Evolutionary conservation across 1,140 invertebrate genomes (phyloP).

Genomic region (Zaprionus nigranus): DNA sequence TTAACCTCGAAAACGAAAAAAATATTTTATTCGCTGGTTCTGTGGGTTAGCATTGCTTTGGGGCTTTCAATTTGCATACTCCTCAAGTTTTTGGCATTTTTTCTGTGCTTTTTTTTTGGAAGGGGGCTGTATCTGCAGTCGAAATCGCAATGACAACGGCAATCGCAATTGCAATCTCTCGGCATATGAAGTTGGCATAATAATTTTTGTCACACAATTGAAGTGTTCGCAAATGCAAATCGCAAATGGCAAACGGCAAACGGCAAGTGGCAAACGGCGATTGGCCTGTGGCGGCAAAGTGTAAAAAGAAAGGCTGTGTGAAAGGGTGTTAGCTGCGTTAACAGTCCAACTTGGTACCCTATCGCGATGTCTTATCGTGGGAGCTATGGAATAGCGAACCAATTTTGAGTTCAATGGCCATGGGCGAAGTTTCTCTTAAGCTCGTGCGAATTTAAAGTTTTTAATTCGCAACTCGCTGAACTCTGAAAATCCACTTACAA

Average conservation of each 20-base stretch:
- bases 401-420: constrained; percentile 69
- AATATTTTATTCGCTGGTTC: constrained; percentile 22
- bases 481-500: constrained; percentile 72
- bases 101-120: not conserved
- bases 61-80: constrained; percentile 41
- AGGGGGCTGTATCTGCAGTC: constrained; percentile 51
- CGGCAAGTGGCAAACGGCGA: not conserved
- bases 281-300: constrained; percentile 23
- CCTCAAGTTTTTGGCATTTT: constrained; percentile 24
- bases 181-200: constrained; percentile 57
- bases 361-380: constrained; percentile 26
- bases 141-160: constrained; percentile 46
- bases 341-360: constrained; percentile 32
- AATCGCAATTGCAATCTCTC: constrained; percentile 47
- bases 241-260: not conserved
- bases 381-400: constrained; percentile 24
- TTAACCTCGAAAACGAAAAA: constrained; percentile 58
- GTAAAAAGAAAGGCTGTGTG: constrained; percentile 60
- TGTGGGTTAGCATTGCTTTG: constrained; percentile 54
- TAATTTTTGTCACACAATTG: constrained; percentile 58
- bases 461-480: constrained; percentile 48
- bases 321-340: constrained; percentile 63
- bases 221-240: constrained; percentile 64
- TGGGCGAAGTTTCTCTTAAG: constrained; percentile 58
- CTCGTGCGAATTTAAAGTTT: constrained; percentile 60